These are phyloP conservation scores for Caenorhabditis plicata DNA, from an alignment of 2,888 invertebrate genomes.

Conservation along the genomic window DNA sequence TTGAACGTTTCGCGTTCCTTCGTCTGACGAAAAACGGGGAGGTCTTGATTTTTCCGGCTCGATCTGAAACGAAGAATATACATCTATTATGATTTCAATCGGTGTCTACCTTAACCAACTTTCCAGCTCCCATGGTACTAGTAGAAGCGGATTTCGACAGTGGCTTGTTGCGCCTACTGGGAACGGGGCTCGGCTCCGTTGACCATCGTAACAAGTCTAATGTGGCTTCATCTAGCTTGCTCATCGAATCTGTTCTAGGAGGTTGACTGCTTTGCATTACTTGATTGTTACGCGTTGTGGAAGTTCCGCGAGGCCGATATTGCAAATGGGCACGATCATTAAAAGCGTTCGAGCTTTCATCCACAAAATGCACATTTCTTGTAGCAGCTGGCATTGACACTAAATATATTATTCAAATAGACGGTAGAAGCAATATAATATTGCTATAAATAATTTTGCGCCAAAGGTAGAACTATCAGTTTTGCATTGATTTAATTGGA, in stretches of 20 bases:
- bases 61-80: neutral
- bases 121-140: conserved; percentile 53
- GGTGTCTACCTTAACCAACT: too few relatives aligned
- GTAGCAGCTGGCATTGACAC: conserved; percentile 49
- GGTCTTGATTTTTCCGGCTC: too few relatives aligned
- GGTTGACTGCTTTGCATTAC: too few relatives aligned
- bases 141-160: conserved; percentile 59
- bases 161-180: conserved; percentile 1
- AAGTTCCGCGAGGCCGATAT: conserved; percentile 41
- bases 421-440: too few relatives aligned
- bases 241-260: conserved; percentile 35
- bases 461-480: neutral
- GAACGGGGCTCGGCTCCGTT: conserved; percentile 37
- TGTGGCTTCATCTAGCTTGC: conserved; percentile 57
- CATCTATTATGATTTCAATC: conserved; percentile 15
- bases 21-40: too few relatives aligned
- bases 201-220: conserved; percentile 56
- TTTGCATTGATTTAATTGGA: neutral
- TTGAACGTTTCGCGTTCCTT: conserved; percentile 30
- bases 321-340: conserved; percentile 39
- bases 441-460: too few relatives aligned
- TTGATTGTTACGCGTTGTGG: conserved; percentile 36
- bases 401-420: too few relatives aligned
- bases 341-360: conserved; percentile 31
- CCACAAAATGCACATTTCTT: conserved; percentile 44